Conservation (phyloP, 2,797 vertebrate species). For the Lepus townsendii region DNA sequence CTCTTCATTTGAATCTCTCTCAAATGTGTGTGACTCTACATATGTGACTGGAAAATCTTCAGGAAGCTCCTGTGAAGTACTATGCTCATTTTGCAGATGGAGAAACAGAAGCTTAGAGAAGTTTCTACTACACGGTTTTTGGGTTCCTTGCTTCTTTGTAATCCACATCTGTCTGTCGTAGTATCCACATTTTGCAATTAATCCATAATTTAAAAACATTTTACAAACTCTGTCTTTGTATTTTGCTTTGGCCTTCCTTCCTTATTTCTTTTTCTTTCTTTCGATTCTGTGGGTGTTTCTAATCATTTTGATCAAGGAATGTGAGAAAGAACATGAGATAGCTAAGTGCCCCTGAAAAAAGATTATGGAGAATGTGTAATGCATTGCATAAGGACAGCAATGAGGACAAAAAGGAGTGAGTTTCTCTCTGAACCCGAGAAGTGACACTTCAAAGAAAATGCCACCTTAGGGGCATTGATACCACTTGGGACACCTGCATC, state of each 20-base stretch:
- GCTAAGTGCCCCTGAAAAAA: background rate
- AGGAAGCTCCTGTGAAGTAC: background rate
- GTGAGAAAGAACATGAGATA: background rate
- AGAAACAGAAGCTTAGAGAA: conserved; percentile 3
- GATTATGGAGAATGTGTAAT: background rate
- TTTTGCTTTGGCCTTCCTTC: background rate
- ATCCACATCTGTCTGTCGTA: background rate
- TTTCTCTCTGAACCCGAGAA: background rate
- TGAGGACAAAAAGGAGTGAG: background rate
- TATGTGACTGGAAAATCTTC: background rate
- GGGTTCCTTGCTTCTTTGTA: background rate
- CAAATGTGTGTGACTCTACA: background rate
- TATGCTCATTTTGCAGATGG: background rate
- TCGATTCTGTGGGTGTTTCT: background rate
- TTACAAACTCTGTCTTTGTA: background rate
- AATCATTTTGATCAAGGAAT: conserved; percentile 44
- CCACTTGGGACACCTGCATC: too few relatives aligned
- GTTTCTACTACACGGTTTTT: background rate
- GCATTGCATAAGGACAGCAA: background rate
- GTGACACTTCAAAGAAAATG: conserved; percentile 52
- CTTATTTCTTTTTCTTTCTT: background rate
- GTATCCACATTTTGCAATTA: background rate
- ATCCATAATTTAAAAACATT: conserved; percentile 25
- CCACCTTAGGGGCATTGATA: too few relatives aligned
- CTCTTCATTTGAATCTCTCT: background rate